Evolutionary conservation across 1,140 invertebrate genomes (phyloP).

Genomic region (Hyphantria cunea): DNA sequence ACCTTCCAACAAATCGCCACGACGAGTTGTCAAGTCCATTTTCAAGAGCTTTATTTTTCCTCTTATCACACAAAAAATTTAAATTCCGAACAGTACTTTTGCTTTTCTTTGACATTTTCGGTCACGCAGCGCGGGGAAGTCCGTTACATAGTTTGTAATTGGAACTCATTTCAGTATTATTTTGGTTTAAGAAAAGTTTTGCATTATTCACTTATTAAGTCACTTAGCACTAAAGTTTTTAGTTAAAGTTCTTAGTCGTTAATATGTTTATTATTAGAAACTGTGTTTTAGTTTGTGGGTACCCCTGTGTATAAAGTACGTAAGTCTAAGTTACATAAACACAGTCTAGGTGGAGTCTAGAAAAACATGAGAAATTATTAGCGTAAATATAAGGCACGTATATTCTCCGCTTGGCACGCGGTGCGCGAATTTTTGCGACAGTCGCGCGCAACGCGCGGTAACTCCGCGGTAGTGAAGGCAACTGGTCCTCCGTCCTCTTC

Average conservation of each 20-base stretch:
- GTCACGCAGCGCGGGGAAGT: constrained; percentile 20
- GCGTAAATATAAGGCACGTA: neutral
- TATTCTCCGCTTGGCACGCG: constrained; percentile 3
- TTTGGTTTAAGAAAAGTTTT: neutral
- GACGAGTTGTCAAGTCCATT: constrained; percentile 75
- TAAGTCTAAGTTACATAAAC: neutral
- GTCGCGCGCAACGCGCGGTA: constrained; percentile 58
- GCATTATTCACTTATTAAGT: constrained; percentile 11
- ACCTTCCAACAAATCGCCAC: constrained; percentile 51
- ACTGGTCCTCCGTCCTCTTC: constrained; percentile 73
- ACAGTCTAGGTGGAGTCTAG: constrained; percentile 3
- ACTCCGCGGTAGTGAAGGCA: constrained; percentile 58
- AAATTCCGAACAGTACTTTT: constrained; percentile 11
- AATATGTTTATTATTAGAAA: neutral
- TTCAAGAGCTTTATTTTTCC: constrained; percentile 36
- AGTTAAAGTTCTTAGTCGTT: constrained; percentile 7
- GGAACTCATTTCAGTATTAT: constrained; percentile 35
- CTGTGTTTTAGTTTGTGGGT: neutral
- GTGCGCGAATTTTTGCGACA: constrained; percentile 41
- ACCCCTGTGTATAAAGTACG: too few species aligned
- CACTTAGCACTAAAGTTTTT: constrained; percentile 17
- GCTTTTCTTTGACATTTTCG: constrained; percentile 34
- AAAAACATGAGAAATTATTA: neutral
- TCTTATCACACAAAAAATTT: constrained; percentile 18
- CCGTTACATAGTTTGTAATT: constrained; percentile 19